Evolutionary conservation across 2,888 invertebrate species (phyloP).

Genomic region (Xanthia icteritia): DNA sequence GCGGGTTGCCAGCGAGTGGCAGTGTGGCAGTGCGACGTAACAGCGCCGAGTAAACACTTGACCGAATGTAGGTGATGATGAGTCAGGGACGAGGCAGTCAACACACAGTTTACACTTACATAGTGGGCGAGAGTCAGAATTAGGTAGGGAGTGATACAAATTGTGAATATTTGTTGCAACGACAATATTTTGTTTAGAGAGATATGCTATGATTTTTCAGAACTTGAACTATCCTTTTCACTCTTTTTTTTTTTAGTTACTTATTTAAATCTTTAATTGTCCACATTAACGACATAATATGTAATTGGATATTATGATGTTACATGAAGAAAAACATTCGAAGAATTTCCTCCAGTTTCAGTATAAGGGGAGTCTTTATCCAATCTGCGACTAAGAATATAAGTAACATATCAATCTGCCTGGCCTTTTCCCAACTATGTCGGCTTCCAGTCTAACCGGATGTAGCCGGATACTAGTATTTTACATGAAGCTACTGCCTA

Average conservation of each 20-base stretch:
- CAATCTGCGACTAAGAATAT: neutral
- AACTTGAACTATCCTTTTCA: neutral
- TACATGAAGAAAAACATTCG: neutral
- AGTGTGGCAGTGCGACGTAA: constrained; percentile 43
- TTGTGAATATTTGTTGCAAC: too few relatives aligned
- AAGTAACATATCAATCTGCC: too few relatives aligned
- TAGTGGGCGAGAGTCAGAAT: neutral
- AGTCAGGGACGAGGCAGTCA: constrained; percentile 38
- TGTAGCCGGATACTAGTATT: too few relatives aligned
- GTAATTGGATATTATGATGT: too few relatives aligned
- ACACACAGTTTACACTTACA: constrained; percentile 2
- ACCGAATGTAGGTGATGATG: constrained; percentile 41
- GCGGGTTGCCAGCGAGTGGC: constrained; percentile 56
- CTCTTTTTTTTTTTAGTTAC: neutral
- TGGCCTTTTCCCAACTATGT: too few relatives aligned
- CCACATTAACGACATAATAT: neutral
- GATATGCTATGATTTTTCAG: neutral
- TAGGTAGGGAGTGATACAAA: neutral
- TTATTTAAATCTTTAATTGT: neutral
- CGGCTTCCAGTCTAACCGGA: too few relatives aligned
- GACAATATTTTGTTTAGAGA: neutral
- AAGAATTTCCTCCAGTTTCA: neutral
- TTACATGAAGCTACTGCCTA: too few relatives aligned
- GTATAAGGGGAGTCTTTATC: neutral
- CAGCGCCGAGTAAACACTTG: constrained; percentile 47